Percentiles rank a stretch among this genome's conserved stretches.
Evolutionary conservation across 1,140 invertebrate species (phyloP).

Genomic region (Ips typographus): DNA sequence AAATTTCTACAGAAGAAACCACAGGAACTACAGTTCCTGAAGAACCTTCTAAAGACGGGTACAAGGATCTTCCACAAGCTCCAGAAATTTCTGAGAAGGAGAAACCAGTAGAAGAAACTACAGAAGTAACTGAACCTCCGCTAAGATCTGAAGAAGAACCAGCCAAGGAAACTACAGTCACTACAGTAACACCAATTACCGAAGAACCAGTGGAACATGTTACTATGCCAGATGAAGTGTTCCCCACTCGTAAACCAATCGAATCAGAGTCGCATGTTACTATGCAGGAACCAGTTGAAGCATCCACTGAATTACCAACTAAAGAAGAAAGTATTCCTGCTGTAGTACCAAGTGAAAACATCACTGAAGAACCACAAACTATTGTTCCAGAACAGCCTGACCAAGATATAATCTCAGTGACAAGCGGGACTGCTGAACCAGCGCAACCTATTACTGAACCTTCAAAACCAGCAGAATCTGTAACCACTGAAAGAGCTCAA

Average conservation of each 20-base stretch:
- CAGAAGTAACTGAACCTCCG: neutral
- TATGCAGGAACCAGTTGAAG: constrained; percentile 28
- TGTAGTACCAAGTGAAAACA: too few species aligned
- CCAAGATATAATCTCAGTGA: too few species aligned
- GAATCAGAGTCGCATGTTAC: constrained; percentile 31
- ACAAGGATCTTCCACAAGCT: neutral
- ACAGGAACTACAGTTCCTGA: neutral
- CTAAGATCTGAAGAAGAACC: neutral
- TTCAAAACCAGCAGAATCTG: too few species aligned
- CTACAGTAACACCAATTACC: constrained; percentile 1
- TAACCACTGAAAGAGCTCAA: too few species aligned
- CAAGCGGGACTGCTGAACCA: too few species aligned
- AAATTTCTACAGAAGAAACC: constrained; percentile 1
- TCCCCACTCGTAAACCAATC: constrained; percentile 24
- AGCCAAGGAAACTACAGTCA: neutral
- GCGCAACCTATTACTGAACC: too few species aligned
- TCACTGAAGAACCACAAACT: neutral
- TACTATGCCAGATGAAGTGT: constrained; percentile 24
- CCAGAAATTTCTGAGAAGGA: neutral
- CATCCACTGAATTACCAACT: constrained; percentile 1
- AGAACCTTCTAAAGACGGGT: neutral
- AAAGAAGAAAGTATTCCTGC: neutral
- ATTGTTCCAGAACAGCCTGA: too few species aligned
- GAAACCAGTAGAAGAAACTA: constrained; percentile 2
- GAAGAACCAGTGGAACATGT: constrained; percentile 28